Evolutionary conservation across 2,888 invertebrate species (phyloP).

Genomic region (Nemoura dubitans): DNA sequence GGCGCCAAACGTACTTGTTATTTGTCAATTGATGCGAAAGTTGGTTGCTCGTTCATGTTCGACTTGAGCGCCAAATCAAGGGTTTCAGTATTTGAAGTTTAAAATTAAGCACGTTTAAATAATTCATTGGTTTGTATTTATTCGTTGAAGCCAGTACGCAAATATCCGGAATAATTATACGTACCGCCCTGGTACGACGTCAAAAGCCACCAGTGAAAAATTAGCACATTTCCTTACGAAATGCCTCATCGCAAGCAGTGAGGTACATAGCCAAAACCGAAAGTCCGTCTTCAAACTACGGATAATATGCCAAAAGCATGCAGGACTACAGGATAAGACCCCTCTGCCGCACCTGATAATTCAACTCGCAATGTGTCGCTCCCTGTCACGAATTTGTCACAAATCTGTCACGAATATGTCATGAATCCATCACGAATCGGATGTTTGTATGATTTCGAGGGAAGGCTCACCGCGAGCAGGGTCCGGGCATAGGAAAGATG

Average conservation of each 20-base stretch:
- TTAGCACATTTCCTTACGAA: neutral
- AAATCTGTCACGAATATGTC: too few species aligned
- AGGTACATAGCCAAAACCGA: too few species aligned
- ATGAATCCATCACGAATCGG: too few species aligned
- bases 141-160: neutral
- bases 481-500: neutral
- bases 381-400: too few species aligned
- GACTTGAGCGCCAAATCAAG: neutral
- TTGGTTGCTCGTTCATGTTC: neutral
- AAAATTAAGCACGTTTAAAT: constrained; percentile 8
- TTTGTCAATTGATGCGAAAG: neutral
- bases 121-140: constrained; percentile 29
- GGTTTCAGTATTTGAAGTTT: neutral
- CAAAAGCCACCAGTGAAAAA: neutral
- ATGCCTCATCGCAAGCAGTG: neutral
- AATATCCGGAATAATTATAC: constrained; percentile 18
- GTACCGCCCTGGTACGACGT: neutral
- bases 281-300: too few species aligned
- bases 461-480: too few species aligned
- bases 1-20: too few species aligned
- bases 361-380: too few species aligned
- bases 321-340: too few species aligned
- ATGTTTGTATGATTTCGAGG: too few species aligned
- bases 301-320: too few species aligned
- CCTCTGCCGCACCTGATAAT: too few species aligned